These are phyloP conservation scores for Drosophila mercatorum DNA, from an alignment of 2,888 invertebrate genomes.

Conservation along the genomic window DNA sequence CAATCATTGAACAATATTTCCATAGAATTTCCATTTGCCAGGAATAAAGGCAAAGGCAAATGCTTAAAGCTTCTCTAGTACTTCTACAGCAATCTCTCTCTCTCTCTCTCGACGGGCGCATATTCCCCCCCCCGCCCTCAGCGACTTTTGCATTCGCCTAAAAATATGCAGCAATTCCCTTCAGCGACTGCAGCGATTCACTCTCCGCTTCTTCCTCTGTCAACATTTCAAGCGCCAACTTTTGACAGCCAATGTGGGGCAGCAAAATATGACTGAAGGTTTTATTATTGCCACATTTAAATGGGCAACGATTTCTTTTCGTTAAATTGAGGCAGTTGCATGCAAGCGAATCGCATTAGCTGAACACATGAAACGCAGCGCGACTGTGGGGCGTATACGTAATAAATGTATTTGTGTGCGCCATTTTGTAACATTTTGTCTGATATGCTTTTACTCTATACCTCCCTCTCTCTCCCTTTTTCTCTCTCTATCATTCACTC, in stretches of 20 bases:
- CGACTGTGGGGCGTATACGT: constrained; percentile 34
- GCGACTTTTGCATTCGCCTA: constrained; percentile 6
- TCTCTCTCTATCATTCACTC: background rate
- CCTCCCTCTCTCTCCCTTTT: background rate
- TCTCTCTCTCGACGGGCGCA: too few species aligned
- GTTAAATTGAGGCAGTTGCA: background rate
- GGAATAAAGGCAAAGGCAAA: constrained; percentile 15
- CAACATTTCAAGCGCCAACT: constrained; percentile 40
- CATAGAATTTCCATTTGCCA: constrained; percentile 18
- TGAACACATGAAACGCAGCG: constrained; percentile 13
- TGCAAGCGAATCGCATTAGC: constrained; percentile 22
- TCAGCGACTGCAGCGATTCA: constrained; percentile 23
- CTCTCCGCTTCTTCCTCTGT: constrained; percentile 15
- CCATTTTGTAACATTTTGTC: constrained; percentile 3
- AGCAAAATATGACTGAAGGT: constrained; percentile 25
- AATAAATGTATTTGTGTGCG: background rate
- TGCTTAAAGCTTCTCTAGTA: background rate
- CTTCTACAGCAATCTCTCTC: background rate
- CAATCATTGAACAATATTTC: constrained; percentile 14
- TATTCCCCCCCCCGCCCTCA: too few species aligned
- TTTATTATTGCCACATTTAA: constrained; percentile 26
- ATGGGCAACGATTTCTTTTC: background rate
- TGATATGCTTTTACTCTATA: constrained; percentile 2
- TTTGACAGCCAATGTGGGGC: constrained; percentile 59
- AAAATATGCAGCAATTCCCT: constrained; percentile 28